phyloP scores from a whole-genome alignment of 2,113 vertebrate species.

The Patagioenas fasciata region DNA sequence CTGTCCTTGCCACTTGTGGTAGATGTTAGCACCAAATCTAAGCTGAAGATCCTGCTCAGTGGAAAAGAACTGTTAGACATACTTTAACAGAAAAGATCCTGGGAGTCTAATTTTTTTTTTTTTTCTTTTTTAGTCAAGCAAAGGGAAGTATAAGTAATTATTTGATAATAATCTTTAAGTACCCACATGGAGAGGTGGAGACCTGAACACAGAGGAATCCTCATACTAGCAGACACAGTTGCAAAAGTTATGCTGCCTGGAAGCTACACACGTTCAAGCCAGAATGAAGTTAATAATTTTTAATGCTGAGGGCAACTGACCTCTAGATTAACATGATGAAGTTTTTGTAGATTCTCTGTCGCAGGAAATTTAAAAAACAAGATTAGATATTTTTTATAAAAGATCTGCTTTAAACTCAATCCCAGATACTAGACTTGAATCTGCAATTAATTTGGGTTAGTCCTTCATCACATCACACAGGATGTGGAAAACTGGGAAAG shows the following conservation, averaged over 20 bases:
- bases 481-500: background rate
- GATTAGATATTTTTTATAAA: background rate
- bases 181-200: conserved; percentile 8
- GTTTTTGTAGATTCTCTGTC: background rate
- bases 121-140: background rate
- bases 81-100: conserved; percentile 7
- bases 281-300: conserved; percentile 20
- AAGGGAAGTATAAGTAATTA: conserved; percentile 47
- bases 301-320: background rate
- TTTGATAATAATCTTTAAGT: conserved; percentile 55
- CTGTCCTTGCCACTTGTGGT: background rate
- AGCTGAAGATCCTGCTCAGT: background rate
- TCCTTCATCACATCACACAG: background rate
- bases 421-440: background rate
- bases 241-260: background rate
- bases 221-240: background rate
- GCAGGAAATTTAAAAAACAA: conserved; percentile 6
- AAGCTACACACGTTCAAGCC: background rate
- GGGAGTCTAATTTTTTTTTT: background rate
- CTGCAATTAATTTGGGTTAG: background rate
- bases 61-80: background rate
- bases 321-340: background rate
- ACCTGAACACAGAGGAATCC: background rate
- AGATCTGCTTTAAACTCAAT: background rate
- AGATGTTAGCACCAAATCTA: background rate